Base-by-base conservation (phyloP, 2,113 vertebrate genomes). In the Picathartes gymnocephalus region DNA sequence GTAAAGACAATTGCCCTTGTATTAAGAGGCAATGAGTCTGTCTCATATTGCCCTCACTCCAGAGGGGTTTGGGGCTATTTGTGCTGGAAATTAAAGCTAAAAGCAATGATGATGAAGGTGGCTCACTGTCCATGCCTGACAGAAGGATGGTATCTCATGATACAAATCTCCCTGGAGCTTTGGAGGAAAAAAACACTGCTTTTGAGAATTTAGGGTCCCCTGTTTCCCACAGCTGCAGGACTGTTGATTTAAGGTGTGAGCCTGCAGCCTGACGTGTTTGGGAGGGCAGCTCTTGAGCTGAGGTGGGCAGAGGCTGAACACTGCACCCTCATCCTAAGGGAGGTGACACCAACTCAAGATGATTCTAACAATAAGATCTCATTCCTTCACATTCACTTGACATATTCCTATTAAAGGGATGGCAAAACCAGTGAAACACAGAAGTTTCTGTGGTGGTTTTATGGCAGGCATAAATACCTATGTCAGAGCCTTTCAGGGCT, bases 21-120 rank as follows among this genome's bases (percentile, higher is more conserved):
- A 95, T 95, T 94, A 96, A 96, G 86, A 91, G 74, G 72, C 57
- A 60, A 77, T 13, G 42, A 51, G 69, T 60, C 77, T 47, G 53
- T 51, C 35, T 42, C 80, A 17, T 39, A 33, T 13, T 78, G 62
- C 47, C 39, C 48, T 44, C 21, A n/a, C 56, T 86, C 20, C 79
- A 53, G 33, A 68, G 45, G 11, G 37, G 10, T 56, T 62, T 77
- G 54, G n/a, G 88, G 61, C 51, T 80, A 30, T 92, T 90, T 68
- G 33, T 64, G 47, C 51, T 81, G 37, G 68, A 68, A 77, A 79
- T 71, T 50, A 60, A 85, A 83, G 69, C 30, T 50, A 54, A 76
- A 51, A 92, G 47, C 80, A 92, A 42, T 3, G 3, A 68, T n/a
- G 51, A 21, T 18, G 37, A 61, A 80, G 60, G 47, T 28, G 50